phyloP scores from a whole-genome alignment of 2,888 invertebrate species.

The Carabus problematicus region DNA sequence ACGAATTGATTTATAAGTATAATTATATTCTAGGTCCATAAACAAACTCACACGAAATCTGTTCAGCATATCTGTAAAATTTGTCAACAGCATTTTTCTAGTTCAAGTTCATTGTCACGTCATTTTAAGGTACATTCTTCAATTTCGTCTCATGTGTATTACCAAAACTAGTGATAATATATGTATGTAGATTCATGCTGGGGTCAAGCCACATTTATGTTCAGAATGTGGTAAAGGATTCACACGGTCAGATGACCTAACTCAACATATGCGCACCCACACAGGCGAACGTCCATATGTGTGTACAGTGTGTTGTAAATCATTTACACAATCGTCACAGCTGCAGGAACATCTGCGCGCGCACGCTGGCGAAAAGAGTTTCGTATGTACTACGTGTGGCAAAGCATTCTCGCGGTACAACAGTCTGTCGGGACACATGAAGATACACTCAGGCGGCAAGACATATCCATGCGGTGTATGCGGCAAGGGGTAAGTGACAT shows the following conservation, averaged over 20 bases:
- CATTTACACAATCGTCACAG: conserved; percentile 45
- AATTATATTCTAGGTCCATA: conserved; percentile 41
- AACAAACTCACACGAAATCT: conserved; percentile 39
- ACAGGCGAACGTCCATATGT: conserved; percentile 45
- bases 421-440: conserved; percentile 45
- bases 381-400: conserved; percentile 44
- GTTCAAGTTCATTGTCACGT: conserved; percentile 44
- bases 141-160: background rate
- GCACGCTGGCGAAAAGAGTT: conserved; percentile 44
- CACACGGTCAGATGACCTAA: conserved; percentile 43
- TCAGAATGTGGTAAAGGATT: conserved; percentile 45
- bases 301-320: conserved; percentile 43
- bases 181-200: conserved; percentile 44
- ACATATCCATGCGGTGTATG: conserved; percentile 43
- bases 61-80: conserved; percentile 43
- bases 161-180: background rate
- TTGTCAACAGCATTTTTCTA: conserved; percentile 44
- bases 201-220: conserved; percentile 45
- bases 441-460: conserved; percentile 44
- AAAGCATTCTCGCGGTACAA: conserved; percentile 45
- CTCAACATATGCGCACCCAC: conserved; percentile 45
- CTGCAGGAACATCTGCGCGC: conserved; percentile 45
- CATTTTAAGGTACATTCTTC: conserved; percentile 42
- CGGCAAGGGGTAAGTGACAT: conserved; percentile 40
- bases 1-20: background rate